phyloP scores from a whole-genome alignment of 2,888 invertebrate species.

The Aromia moschata region DNA sequence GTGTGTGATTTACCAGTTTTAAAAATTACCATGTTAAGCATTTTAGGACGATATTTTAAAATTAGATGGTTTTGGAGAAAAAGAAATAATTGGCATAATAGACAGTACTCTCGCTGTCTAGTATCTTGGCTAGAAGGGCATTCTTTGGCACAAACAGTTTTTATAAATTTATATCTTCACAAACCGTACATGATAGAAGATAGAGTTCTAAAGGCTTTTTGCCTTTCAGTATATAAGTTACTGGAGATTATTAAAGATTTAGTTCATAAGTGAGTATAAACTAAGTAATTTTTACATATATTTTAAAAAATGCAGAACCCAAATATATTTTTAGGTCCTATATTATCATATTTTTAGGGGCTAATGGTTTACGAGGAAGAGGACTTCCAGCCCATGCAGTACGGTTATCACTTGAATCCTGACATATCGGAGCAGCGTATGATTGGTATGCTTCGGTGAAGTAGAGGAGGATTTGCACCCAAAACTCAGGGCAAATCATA shows the following conservation, averaged over 20 bases:
- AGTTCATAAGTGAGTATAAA: slow-evolving; percentile 77
- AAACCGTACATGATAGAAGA: slow-evolving; percentile 87
- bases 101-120: slow-evolving; percentile 94
- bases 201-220: slow-evolving; percentile 84
- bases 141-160: slow-evolving; percentile 95
- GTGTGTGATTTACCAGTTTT: slow-evolving; percentile 7
- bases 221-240: slow-evolving; percentile 86
- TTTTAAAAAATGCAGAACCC: no score
- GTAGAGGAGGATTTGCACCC: slow-evolving; percentile 90
- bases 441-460: slow-evolving; percentile 83
- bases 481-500: slow-evolving; percentile 68
- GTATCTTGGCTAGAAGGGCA: slow-evolving; percentile 98
- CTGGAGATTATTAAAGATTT: slow-evolving; percentile 90
- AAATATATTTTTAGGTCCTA: no score
- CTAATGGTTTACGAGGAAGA: slow-evolving; percentile 93
- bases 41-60: slow-evolving; percentile 80
- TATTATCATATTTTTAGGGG: no score
- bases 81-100: slow-evolving; percentile 90
- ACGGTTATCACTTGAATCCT: slow-evolving; percentile 85
- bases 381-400: slow-evolving; percentile 94
- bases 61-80: slow-evolving; percentile 76
- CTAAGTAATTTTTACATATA: no score
- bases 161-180: slow-evolving; percentile 95
- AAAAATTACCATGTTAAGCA: no score
- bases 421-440: slow-evolving; percentile 85